A percentile compares a stretch with the other conserved stretches of the same genome.
These are phyloP conservation scores for Cheilosia grossa DNA, from an alignment of 2,888 invertebrate species.

Conservation along the genomic window DNA sequence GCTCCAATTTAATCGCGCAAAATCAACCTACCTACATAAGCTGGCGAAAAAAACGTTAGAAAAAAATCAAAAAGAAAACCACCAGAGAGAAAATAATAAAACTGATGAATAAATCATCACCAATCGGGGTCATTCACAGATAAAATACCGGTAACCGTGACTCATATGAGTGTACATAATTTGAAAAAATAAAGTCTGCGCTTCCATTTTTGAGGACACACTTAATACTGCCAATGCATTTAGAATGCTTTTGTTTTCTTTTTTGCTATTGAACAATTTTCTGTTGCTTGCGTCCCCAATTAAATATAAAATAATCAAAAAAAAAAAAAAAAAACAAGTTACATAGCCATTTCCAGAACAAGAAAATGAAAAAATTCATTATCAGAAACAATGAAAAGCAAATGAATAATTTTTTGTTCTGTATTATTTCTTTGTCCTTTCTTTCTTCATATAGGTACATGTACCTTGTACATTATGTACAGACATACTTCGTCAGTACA, in stretches of 20 bases:
- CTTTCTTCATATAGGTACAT: neutral
- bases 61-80: conserved; percentile 28
- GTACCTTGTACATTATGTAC: conserved; percentile 5
- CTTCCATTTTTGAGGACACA: conserved; percentile 35
- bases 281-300: conserved; percentile 31
- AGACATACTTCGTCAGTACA: conserved; percentile 18
- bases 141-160: conserved; percentile 69
- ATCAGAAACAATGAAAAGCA: conserved; percentile 50
- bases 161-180: conserved; percentile 35
- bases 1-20: conserved; percentile 31
- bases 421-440: conserved; percentile 50
- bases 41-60: conserved; percentile 5
- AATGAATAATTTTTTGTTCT: conserved; percentile 4
- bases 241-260: conserved; percentile 5
- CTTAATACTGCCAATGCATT: conserved; percentile 42
- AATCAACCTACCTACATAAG: conserved; percentile 5
- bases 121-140: conserved; percentile 73
- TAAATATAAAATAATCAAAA: conserved; percentile 23
- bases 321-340: conserved; percentile 19
- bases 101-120: conserved; percentile 63
- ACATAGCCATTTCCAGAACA: conserved; percentile 16
- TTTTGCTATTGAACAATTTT: conserved; percentile 32
- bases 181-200: conserved; percentile 44
- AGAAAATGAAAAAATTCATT: conserved; percentile 29
- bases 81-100: conserved; percentile 22